Evolutionary conservation across 2,113 vertebrate genomes (phyloP), one percentile per base, ranked within the genome.

Genomic region (Dissostichus mawsoni): DNA sequence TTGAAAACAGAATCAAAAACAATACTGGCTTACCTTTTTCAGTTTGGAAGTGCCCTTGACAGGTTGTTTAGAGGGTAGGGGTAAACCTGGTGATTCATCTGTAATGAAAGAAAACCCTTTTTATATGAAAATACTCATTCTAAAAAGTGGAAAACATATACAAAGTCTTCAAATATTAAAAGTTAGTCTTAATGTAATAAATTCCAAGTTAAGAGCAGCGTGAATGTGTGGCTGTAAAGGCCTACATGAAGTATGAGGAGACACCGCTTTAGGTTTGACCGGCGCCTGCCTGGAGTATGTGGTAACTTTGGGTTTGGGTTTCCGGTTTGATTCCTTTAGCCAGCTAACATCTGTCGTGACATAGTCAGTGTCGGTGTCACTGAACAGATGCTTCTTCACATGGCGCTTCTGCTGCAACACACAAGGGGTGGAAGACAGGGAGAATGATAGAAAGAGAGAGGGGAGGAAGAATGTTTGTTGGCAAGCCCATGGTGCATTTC

Each of bases 351-450:
- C 97, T 53, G 81, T 95, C 80, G 45, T 92, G 75, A 25, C 47
- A 18, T 80, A 80, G 67, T 98, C 97, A 65, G 95, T 95, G 87
- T 98, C 97, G 65, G 95, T 95, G 87, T 98, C 97, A 93, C 96
- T 98, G 63, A 99, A 98, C 63, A 97, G 91, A 87, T 96, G 94
- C 82, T 95, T 97, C 86, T 94, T 96, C 57, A 83, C 91, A 80
- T 85, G 59, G 61, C 69, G 88, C 68, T 89, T 92, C 13, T 69
- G 79, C 91, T 93, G 81, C 29, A 89, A 89, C 29, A 81, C 18
- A 74, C 47, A 95, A 95, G 53, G 23, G 52, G 29, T n/a, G 3
- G 17, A 52, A n/a, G 8, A 74, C 4, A 59, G n/a, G 18, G 9
- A 64, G 6, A 25, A 4, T 41, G 11, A 51, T 2, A 12, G 3